These are phyloP conservation scores for Apocrypta bakeri DNA, from an alignment of 1,140 invertebrate genomes.

Conservation along the genomic window DNA sequence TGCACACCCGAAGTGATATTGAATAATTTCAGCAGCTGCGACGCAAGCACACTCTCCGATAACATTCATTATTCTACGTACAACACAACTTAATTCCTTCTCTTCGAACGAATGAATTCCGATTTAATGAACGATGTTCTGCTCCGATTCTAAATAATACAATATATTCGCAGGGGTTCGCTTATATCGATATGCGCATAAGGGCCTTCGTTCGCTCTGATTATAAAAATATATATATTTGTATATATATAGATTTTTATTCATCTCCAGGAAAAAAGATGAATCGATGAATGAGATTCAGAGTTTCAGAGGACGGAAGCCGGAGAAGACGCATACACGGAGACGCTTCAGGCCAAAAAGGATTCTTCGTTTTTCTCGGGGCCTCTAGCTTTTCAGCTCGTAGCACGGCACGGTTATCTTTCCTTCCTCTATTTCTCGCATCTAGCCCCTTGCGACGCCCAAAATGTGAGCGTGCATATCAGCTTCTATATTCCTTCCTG, in stretches of 20 bases:
- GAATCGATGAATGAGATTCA: slow-evolving; percentile 45
- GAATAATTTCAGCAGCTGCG: neutral
- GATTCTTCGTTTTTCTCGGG: slow-evolving; percentile 29
- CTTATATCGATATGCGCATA: too few relatives aligned
- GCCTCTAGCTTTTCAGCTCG: neutral
- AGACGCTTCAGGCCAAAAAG: neutral
- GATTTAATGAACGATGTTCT: too few relatives aligned
- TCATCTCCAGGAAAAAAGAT: slow-evolving; percentile 35
- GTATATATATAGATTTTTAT: neutral
- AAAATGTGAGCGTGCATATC: neutral
- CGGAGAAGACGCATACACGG: neutral
- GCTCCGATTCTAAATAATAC: too few relatives aligned
- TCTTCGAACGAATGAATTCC: too few relatives aligned
- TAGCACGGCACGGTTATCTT: neutral
- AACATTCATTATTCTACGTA: too few relatives aligned
- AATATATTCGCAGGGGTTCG: too few relatives aligned
- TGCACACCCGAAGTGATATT: neutral
- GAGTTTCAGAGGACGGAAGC: slow-evolving; percentile 27
- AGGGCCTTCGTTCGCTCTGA: too few relatives aligned
- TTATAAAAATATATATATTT: too few relatives aligned
- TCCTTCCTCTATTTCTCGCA: slow-evolving; percentile 5
- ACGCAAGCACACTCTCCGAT: too few relatives aligned
- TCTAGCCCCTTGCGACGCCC: neutral
- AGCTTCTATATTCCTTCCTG: neutral
- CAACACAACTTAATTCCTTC: too few relatives aligned